These are phyloP conservation scores for Galerucella pusilla DNA, from an alignment of 2,888 invertebrate genomes.

Conservation along the genomic window DNA sequence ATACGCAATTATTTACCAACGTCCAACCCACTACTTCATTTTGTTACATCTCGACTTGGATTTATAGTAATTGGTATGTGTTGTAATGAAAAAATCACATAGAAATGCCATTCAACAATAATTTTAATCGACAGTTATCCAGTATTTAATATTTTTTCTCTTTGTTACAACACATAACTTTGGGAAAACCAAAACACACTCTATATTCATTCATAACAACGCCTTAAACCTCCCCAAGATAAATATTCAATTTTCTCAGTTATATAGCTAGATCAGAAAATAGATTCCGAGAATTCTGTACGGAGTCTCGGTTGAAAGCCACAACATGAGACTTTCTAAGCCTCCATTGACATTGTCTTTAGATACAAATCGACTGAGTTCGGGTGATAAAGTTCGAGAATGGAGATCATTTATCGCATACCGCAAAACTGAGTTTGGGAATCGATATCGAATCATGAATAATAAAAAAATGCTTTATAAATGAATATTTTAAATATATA, in stretches of 20 bases:
- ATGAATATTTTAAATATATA: too few relatives aligned
- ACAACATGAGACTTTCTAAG: slow-evolving; percentile 18
- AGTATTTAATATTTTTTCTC: too few relatives aligned
- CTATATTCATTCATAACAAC: slow-evolving; percentile 24
- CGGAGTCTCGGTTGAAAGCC: slow-evolving; percentile 15
- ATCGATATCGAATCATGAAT: neutral
- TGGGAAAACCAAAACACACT: slow-evolving; percentile 6
- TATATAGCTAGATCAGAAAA: slow-evolving; percentile 19
- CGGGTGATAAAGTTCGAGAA: slow-evolving; percentile 21
- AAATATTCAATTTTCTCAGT: slow-evolving; percentile 30
- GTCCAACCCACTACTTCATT: slow-evolving; percentile 20
- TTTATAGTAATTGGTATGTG: slow-evolving; percentile 27
- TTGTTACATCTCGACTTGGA: slow-evolving; percentile 24
- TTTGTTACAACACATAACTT: neutral
- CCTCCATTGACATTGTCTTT: slow-evolving; percentile 26
- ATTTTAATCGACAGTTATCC: too few relatives aligned
- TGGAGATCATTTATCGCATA: slow-evolving; percentile 27
- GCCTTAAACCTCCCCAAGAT: slow-evolving; percentile 18
- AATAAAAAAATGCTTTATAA: too few relatives aligned
- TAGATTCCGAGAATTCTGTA: slow-evolving; percentile 7
- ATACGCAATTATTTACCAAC: slow-evolving; percentile 27
- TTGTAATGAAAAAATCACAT: slow-evolving; percentile 20
- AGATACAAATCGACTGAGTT: slow-evolving; percentile 26
- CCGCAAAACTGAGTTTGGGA: neutral
- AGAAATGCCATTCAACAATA: slow-evolving; percentile 12